These are phyloP conservation scores for Hipparchia semele DNA, from an alignment of 2,888 invertebrate species.

Conservation along the genomic window DNA sequence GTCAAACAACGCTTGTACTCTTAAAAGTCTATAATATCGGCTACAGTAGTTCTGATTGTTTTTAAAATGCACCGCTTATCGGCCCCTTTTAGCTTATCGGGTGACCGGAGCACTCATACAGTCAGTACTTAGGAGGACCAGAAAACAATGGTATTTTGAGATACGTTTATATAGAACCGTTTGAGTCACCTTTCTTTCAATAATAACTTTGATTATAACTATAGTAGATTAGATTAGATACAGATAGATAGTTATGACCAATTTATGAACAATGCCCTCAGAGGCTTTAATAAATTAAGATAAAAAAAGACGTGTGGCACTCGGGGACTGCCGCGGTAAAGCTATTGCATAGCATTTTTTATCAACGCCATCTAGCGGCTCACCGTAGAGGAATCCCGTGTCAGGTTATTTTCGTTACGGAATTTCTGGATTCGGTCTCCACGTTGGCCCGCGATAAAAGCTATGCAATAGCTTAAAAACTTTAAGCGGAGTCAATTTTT, in stretches of 20 bases:
- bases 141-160: conserved; percentile 50
- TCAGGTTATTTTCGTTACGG: too few species aligned
- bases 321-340: too few species aligned
- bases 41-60: conserved; percentile 58
- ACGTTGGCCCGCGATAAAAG: too few species aligned
- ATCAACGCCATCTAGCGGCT: too few species aligned
- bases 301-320: too few species aligned
- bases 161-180: conserved; percentile 33
- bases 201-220: conserved; percentile 21
- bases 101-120: conserved; percentile 64
- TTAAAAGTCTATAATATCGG: conserved; percentile 39
- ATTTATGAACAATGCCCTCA: not conserved
- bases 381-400: too few species aligned
- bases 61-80: conserved; percentile 71
- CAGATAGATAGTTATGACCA: not conserved
- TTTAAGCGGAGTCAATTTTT: too few species aligned
- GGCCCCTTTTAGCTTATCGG: conserved; percentile 61
- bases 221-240: conserved; percentile 3
- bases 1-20: conserved; percentile 49
- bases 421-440: too few species aligned
- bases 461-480: not conserved
- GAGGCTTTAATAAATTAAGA: not conserved
- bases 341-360: too few species aligned
- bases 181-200: conserved; percentile 45
- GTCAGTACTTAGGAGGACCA: conserved; percentile 43